Evolutionary conservation across 2,113 vertebrate genomes (phyloP).

Genomic region (Oxyura jamaicensis): DNA sequence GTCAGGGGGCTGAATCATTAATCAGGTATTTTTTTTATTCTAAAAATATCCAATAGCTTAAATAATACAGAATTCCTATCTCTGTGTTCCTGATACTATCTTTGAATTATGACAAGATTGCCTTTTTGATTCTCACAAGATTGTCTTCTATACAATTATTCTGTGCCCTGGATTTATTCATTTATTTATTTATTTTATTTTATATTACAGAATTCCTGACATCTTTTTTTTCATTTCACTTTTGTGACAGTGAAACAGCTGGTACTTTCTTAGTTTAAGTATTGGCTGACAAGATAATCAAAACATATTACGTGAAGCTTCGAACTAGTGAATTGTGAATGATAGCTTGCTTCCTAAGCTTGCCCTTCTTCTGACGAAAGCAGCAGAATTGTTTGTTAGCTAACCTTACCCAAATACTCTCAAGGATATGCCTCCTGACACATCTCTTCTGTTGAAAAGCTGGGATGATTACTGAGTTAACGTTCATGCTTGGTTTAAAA

Average conservation of each 20-base stretch:
- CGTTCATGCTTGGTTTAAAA: conserved; percentile 15
- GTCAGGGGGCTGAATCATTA: not conserved
- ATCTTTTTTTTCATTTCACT: not conserved
- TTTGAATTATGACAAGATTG: not conserved
- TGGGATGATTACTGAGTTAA: not conserved
- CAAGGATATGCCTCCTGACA: not conserved
- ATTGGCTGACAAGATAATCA: not conserved
- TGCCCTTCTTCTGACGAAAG: not conserved
- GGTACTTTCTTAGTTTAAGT: not conserved
- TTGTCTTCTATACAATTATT: not conserved
- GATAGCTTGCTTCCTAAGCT: not conserved
- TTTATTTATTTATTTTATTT: not conserved
- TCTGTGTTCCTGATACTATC: not conserved
- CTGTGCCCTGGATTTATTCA: not conserved
- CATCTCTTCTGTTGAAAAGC: not conserved
- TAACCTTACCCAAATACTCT: not conserved
- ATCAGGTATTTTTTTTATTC: not conserved
- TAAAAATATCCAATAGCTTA: not conserved
- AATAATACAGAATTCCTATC: not conserved
- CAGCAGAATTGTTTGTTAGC: not conserved
- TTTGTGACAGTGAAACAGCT: not conserved
- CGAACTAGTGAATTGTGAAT: not conserved
- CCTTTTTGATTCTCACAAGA: not conserved
- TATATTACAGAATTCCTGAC: not conserved
- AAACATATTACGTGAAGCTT: not conserved